Percentiles rank a stretch among this genome's conserved stretches.
Conservation (phyloP, 2,797 vertebrate genomes). For the Stomatorhinus walkeri region DNA sequence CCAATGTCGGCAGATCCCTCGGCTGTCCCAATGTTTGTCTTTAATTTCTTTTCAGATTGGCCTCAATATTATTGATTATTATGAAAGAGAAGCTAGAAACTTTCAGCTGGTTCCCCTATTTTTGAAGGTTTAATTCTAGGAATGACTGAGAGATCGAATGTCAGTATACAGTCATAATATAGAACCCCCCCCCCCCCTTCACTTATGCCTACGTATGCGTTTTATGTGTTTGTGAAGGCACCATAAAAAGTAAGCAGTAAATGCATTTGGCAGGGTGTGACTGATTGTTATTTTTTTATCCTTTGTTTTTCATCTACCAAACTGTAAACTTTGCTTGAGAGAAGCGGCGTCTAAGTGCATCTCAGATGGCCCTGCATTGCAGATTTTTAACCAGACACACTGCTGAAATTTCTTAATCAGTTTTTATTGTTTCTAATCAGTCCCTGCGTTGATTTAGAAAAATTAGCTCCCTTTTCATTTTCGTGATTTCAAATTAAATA, state of each 20-base stretch:
- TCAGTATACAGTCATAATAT: not conserved
- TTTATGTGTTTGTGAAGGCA: not conserved
- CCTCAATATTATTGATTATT: not conserved
- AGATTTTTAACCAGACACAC: not conserved
- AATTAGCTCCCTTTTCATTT: not conserved
- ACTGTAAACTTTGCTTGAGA: not conserved
- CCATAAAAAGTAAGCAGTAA: not conserved
- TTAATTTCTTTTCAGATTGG: not conserved
- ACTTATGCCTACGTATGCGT: not conserved
- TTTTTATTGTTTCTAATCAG: constrained; percentile 7
- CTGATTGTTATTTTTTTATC: not conserved
- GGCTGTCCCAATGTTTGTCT: not conserved
- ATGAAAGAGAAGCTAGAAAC: not conserved
- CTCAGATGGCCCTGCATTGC: not conserved
- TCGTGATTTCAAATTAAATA: not conserved
- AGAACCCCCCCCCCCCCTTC: not conserved
- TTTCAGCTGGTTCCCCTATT: not conserved
- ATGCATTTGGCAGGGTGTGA: not conserved
- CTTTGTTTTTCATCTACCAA: not conserved
- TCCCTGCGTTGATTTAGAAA: not conserved
- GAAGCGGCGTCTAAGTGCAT: not conserved
- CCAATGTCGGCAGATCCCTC: constrained; percentile 19
- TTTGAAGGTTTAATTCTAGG: not conserved
- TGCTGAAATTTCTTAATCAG: not conserved
- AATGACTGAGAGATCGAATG: not conserved